phyloP scores from a whole-genome alignment of 2,113 vertebrate genomes.

The Coracopsis vasa region DNA sequence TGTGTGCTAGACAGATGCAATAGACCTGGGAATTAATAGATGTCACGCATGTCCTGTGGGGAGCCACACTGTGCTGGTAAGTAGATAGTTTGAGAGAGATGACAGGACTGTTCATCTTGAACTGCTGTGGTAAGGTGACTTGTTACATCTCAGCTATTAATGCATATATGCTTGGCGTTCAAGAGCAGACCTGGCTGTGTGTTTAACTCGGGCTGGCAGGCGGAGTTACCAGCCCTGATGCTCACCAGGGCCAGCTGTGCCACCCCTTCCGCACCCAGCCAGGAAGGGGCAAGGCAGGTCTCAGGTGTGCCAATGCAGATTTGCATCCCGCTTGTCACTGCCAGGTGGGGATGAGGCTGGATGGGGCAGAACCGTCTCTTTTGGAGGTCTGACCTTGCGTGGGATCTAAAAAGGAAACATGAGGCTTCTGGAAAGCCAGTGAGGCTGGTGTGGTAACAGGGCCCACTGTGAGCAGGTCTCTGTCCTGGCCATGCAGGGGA shows the following conservation, averaged over 20 bases:
- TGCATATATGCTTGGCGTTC: background rate
- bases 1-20: background rate
- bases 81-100: background rate
- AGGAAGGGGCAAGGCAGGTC: background rate
- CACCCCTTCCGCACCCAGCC: accelerated
- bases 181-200: background rate
- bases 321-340: accelerated
- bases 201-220: background rate
- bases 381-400: background rate
- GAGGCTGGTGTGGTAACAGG: background rate
- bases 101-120: background rate
- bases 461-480: background rate
- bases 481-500: background rate
- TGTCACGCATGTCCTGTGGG: background rate
- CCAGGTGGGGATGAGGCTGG: no score
- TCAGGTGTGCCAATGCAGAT: background rate
- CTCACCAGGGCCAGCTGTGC: background rate
- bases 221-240: background rate
- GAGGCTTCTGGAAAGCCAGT: background rate
- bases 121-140: background rate
- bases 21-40: background rate
- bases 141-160: background rate
- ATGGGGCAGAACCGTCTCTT: background rate
- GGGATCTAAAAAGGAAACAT: background rate
- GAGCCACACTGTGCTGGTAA: background rate